Conservation (phyloP, 2,888 invertebrate genomes). For the Cecidostiba fungosa region DNA sequence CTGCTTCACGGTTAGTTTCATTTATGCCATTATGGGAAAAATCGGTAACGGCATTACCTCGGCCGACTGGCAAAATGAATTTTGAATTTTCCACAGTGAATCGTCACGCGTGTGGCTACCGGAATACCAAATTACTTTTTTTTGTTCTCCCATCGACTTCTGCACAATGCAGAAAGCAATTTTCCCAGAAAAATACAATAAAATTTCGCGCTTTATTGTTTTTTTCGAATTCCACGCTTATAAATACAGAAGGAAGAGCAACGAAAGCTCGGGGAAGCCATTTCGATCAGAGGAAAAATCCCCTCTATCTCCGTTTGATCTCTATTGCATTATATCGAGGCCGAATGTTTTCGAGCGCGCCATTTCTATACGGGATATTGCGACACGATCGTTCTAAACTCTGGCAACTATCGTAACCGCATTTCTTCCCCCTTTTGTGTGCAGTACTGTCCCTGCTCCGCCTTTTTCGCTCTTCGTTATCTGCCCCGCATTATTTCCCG, state of each 20-base stretch:
- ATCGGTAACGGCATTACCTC: neutral
- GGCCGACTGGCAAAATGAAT: neutral
- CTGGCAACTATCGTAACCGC: slow-evolving; percentile 27
- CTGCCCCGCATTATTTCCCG: neutral
- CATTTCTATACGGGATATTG: slow-evolving; percentile 20
- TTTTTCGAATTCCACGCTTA: neutral
- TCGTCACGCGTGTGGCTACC: too few relatives aligned
- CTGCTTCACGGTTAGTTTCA: neutral
- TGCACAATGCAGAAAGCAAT: too few relatives aligned
- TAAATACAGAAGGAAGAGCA: neutral
- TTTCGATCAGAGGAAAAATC: slow-evolving; percentile 16
- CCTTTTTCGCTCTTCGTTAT: neutral
- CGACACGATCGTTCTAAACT: slow-evolving; percentile 28
- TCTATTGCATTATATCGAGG: slow-evolving; percentile 34
- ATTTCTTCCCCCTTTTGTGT: slow-evolving; percentile 41
- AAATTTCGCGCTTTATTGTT: neutral
- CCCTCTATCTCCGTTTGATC: slow-evolving; percentile 19
- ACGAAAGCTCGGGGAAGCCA: neutral
- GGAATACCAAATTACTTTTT: too few relatives aligned
- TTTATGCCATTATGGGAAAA: neutral
- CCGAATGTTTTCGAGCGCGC: slow-evolving; percentile 10
- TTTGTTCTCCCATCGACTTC: too few relatives aligned
- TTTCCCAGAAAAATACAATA: neutral
- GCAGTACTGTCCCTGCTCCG: neutral
- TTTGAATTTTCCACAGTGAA: neutral